Evolutionary conservation across 2,888 invertebrate genomes (phyloP).

Genomic region (Acheta domesticus): DNA sequence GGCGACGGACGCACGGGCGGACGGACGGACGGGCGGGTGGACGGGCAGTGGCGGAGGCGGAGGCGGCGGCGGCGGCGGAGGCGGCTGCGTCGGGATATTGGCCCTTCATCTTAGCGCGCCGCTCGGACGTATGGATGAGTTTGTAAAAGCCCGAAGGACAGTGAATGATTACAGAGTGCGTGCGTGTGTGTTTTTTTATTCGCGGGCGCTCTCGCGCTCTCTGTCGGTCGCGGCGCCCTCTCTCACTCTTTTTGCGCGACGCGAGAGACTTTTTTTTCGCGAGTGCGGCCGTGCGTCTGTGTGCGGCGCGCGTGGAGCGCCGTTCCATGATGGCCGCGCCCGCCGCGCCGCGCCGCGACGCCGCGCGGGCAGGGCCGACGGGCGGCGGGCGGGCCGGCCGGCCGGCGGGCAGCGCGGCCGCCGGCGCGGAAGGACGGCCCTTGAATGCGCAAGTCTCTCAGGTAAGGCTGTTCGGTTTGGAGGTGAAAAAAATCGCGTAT

Average conservation of each 20-base stretch:
- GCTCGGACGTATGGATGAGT: slow-evolving; percentile 18
- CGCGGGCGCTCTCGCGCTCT: slow-evolving; percentile 19
- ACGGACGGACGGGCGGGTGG: neutral
- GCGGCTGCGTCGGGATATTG: slow-evolving; percentile 18
- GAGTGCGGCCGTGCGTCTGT: slow-evolving; percentile 26
- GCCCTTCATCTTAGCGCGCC: slow-evolving; percentile 10
- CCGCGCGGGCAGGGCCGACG: neutral
- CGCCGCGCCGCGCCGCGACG: neutral
- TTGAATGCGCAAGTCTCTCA: slow-evolving; percentile 36
- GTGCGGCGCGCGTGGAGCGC: slow-evolving; percentile 21
- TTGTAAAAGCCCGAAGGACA: slow-evolving; percentile 18
- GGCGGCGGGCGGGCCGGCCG: slow-evolving; percentile 22
- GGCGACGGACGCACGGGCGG: neutral
- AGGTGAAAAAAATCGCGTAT: slow-evolving; percentile 12
- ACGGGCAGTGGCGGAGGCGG: neutral
- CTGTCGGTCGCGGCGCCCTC: neutral
- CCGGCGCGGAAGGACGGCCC: slow-evolving; percentile 32
- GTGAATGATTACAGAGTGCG: slow-evolving; percentile 18
- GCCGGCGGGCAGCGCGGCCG: slow-evolving; percentile 29
- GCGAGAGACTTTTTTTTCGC: slow-evolving; percentile 18
- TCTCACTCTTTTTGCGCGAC: neutral
- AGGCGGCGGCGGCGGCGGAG: neutral
- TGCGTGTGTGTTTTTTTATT: neutral
- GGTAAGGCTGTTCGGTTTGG: slow-evolving; percentile 25
- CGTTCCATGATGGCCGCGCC: slow-evolving; percentile 27